Percentiles rank a stretch among this genome's conserved stretches.
phyloP scores from a whole-genome alignment of 2,797 vertebrate genomes.

The Paratrypauchen microcephalus region DNA sequence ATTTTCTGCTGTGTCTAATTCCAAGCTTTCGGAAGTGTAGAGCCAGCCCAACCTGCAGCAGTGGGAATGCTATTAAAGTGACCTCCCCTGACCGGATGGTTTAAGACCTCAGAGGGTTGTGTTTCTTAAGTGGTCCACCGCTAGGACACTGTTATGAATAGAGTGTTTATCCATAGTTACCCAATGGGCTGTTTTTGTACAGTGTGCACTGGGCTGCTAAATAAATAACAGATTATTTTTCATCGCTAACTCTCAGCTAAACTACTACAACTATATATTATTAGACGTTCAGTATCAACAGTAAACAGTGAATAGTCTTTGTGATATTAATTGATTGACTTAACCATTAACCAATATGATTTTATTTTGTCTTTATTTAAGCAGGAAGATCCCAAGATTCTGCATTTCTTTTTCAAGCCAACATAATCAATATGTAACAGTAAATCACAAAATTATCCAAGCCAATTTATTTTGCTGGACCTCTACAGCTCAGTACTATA shows the following conservation, averaged over 20 bases:
- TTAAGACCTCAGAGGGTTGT: constrained; percentile 32
- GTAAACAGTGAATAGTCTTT: too few relatives aligned
- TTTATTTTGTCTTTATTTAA: too few relatives aligned
- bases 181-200: constrained; percentile 33
- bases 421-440: too few relatives aligned
- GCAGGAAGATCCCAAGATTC: too few relatives aligned
- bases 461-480: background rate
- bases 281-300: background rate
- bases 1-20: constrained; percentile 44
- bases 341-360: background rate
- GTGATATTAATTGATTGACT: background rate
- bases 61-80: constrained; percentile 41
- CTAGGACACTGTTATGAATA: constrained; percentile 40
- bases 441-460: background rate
- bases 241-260: background rate
- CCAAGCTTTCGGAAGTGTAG: constrained; percentile 23
- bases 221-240: constrained; percentile 21
- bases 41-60: constrained; percentile 10
- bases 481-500: background rate
- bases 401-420: too few relatives aligned
- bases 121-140: constrained; percentile 43
- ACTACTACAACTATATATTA: background rate
- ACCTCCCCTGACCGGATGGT: constrained; percentile 21
- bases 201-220: constrained; percentile 18
- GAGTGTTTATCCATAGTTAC: constrained; percentile 43